These are phyloP conservation scores for Pseudomugil gertrudae DNA, from an alignment of 2,797 vertebrate species.

Conservation along the genomic window DNA sequence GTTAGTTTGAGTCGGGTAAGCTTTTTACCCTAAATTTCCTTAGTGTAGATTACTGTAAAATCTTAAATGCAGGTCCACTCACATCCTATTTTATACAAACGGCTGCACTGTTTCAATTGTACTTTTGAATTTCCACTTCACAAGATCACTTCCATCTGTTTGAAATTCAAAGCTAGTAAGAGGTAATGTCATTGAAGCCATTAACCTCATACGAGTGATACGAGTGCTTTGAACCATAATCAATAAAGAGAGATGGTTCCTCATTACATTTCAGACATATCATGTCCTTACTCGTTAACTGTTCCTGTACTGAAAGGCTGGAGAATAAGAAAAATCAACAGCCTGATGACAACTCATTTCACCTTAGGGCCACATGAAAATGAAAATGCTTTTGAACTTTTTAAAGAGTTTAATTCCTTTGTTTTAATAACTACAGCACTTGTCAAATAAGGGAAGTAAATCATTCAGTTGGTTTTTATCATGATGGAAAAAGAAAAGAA, in stretches of 20 bases:
- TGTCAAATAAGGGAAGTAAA: constrained; percentile 30
- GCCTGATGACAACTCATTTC: constrained; percentile 5
- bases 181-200: constrained; percentile 16
- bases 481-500: constrained; percentile 11
- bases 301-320: not conserved
- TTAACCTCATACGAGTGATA: constrained; percentile 29
- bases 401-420: constrained; percentile 15
- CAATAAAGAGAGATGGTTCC: constrained; percentile 8
- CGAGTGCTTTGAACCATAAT: constrained; percentile 23
- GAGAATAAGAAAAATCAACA: constrained; percentile 18
- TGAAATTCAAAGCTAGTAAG: constrained; percentile 11
- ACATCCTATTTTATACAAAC: not conserved
- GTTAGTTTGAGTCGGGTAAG: not conserved
- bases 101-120: not conserved
- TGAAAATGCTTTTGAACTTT: constrained; percentile 12
- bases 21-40: not conserved
- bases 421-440: constrained; percentile 21
- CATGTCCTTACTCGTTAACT: constrained; percentile 13
- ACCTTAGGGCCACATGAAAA: not conserved
- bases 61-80: not conserved
- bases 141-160: not conserved
- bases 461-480: constrained; percentile 13
- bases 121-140: not conserved
- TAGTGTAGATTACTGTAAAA: not conserved
- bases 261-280: constrained; percentile 30